Conservation (phyloP, 2,113 vertebrate genomes). For the Dasyornis broadbenti region DNA sequence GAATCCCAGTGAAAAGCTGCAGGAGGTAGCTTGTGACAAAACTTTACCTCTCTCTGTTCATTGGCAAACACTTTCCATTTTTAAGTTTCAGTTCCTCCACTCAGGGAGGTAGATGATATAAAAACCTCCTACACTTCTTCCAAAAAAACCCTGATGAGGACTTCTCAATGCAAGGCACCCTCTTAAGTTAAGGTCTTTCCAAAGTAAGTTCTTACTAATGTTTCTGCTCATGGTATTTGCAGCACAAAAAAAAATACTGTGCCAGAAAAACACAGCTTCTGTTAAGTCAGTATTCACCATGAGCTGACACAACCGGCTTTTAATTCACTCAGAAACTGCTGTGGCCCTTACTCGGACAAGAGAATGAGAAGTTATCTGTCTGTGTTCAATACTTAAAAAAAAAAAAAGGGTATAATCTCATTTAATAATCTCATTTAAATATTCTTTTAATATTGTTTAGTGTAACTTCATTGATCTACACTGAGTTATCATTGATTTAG, state of each 20-base stretch:
- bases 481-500: not conserved
- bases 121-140: not conserved
- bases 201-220: not conserved
- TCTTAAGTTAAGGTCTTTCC: not conserved
- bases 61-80: not conserved
- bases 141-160: not conserved
- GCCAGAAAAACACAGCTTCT: not conserved
- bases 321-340: not conserved
- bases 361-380: not conserved
- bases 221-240: not conserved
- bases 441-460: not conserved
- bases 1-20: not conserved
- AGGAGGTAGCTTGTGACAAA: not conserved
- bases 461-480: not conserved
- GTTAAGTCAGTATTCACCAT: not conserved
- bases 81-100: not conserved
- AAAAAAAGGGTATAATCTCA: not conserved
- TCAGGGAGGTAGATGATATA: fast-evolving
- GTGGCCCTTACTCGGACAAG: not conserved
- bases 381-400: not conserved
- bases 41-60: not conserved
- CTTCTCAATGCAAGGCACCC: not conserved
- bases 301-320: not conserved
- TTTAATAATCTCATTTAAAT: not conserved
- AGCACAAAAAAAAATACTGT: not conserved